These are phyloP conservation scores for Cataglyphis albicans DNA, from an alignment of 2,888 invertebrate species.

Conservation along the genomic window DNA sequence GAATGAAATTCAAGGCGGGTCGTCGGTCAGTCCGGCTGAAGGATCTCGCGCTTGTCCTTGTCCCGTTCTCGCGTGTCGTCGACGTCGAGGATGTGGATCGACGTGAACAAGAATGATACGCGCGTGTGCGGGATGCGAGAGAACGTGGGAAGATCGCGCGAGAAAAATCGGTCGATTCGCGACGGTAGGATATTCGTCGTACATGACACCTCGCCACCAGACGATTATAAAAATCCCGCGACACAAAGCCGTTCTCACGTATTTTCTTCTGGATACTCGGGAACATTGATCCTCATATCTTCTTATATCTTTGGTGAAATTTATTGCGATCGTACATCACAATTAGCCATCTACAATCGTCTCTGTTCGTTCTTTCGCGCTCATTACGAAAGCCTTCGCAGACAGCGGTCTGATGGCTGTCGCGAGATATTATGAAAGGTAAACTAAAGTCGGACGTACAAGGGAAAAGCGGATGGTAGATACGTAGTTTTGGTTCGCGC, in stretches of 20 bases:
- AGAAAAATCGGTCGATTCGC: constrained; percentile 74
- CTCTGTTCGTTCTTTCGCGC: not conserved
- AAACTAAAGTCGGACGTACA: constrained; percentile 14
- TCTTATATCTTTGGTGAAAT: not conserved
- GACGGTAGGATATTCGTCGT: constrained; percentile 29
- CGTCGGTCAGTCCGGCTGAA: constrained; percentile 72
- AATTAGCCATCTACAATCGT: not conserved
- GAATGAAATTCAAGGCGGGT: constrained; percentile 80
- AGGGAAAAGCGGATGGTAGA: constrained; percentile 11
- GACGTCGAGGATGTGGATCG: constrained; percentile 66
- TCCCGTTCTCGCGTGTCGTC: constrained; percentile 58
- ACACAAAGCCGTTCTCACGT: constrained; percentile 40
- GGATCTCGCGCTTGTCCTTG: constrained; percentile 70
- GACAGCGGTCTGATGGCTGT: constrained; percentile 6
- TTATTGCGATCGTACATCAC: not conserved
- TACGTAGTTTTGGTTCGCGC: constrained; percentile 23
- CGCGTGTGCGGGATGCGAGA: constrained; percentile 64
- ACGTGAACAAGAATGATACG: constrained; percentile 65
- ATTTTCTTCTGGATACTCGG: not conserved
- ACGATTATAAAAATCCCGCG: constrained; percentile 34
- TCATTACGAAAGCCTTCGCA: constrained; percentile 3
- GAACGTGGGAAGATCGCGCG: constrained; percentile 81
- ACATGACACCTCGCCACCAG: constrained; percentile 29
- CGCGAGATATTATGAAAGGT: constrained; percentile 33
- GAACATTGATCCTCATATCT: not conserved